Evolutionary conservation across 2,113 vertebrate genomes (phyloP).

Genomic region (Dicentrarchus labrax): DNA sequence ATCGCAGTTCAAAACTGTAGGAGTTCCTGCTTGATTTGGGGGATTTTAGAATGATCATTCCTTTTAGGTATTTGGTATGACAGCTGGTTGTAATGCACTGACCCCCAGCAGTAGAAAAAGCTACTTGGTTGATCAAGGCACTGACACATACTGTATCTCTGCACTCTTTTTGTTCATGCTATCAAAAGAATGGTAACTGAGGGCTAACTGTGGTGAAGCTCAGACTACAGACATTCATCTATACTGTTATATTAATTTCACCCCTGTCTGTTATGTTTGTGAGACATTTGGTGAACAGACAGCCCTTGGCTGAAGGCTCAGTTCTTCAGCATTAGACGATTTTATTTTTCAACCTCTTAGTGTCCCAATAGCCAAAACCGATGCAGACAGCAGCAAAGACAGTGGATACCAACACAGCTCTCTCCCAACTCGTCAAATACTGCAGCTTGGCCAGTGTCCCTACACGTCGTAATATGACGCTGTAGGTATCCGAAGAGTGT

Average conservation of each 20-base stretch:
- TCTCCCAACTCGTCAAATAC: no score
- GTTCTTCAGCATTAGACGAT: background rate
- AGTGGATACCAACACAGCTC: no score
- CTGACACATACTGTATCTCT: background rate
- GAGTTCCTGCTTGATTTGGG: background rate
- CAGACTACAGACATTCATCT: background rate
- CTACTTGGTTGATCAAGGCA: background rate
- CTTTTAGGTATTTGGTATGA: background rate
- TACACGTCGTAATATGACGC: no score
- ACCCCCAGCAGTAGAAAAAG: background rate
- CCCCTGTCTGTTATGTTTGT: background rate
- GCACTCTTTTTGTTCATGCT: background rate
- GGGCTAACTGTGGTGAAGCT: background rate
- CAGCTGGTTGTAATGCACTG: background rate
- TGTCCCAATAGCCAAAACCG: background rate
- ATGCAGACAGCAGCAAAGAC: background rate
- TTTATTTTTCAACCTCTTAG: background rate
- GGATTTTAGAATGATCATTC: background rate
- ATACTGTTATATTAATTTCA: background rate
- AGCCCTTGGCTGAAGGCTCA: no score
- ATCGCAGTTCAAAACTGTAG: background rate
- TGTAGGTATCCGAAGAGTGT: no score
- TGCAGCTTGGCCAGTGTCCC: no score
- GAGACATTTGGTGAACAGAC: background rate
- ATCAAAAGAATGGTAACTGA: background rate